A percentile compares a stretch with the other conserved stretches of the same genome.
These are phyloP conservation scores for Siniperca obscura DNA, from an alignment of 2,797 vertebrate genomes.

Conservation along the genomic window DNA sequence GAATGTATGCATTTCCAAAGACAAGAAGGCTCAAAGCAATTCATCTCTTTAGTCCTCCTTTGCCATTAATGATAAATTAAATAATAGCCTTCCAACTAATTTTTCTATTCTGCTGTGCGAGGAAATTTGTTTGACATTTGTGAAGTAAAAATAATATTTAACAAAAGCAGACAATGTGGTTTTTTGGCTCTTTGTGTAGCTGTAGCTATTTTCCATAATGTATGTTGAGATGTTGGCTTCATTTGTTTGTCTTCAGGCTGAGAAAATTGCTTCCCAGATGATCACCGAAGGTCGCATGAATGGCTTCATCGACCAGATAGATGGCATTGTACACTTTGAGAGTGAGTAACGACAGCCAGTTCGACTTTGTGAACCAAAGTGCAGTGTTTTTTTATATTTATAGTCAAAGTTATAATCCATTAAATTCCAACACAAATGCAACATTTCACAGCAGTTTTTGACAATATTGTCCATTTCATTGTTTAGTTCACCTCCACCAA, in stretches of 20 bases:
- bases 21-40: neutral
- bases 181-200: neutral
- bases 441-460: neutral
- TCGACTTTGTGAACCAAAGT: neutral
- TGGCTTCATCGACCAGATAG: constrained; percentile 99
- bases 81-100: neutral
- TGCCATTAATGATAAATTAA: neutral
- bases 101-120: neutral
- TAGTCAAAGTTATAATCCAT: neutral
- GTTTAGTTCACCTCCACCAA: too few relatives aligned
- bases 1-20: neutral
- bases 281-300: constrained; percentile 99
- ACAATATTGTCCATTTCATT: too few relatives aligned
- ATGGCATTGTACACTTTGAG: constrained; percentile 99
- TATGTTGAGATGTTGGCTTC: neutral
- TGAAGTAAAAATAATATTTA: too few relatives aligned
- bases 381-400: too few relatives aligned
- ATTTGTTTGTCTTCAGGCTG: constrained; percentile 85
- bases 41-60: neutral
- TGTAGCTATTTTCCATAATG: neutral
- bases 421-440: neutral
- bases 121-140: neutral
- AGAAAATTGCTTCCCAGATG: constrained; percentile 99
- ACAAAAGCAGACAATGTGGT: too few relatives aligned
- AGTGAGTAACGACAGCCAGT: constrained; percentile 86